Conservation (phyloP, 2,888 invertebrate species). For the Microplitis manilae region DNA sequence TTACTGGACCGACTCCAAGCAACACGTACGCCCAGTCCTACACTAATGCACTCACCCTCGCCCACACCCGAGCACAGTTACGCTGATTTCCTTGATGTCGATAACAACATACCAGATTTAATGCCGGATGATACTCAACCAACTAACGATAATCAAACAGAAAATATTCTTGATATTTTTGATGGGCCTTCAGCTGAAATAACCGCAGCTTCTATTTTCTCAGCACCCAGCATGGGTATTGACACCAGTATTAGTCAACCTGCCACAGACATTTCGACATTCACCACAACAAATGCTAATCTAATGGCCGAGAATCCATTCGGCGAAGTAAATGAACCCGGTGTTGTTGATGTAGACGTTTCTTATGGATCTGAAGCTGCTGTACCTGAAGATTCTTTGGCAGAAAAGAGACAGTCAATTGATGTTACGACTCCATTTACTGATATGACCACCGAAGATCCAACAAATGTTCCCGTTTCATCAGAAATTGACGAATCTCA, state of each 20-base stretch:
- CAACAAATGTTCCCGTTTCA: conserved; percentile 32
- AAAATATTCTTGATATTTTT: conserved; percentile 67
- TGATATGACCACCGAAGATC: neutral
- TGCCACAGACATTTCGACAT: conserved; percentile 51
- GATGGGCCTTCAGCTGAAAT: conserved; percentile 62
- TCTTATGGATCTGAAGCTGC: conserved; percentile 37
- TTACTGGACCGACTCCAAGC: conserved; percentile 87
- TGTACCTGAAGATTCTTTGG: conserved; percentile 44
- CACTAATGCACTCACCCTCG: conserved; percentile 89
- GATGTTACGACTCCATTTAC: conserved; percentile 10
- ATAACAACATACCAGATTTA: conserved; percentile 66
- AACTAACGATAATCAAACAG: conserved; percentile 40
- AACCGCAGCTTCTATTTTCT: conserved; percentile 53
- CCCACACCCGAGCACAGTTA: conserved; percentile 82
- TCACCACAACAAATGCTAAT: conserved; percentile 51
- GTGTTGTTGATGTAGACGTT: conserved; percentile 9
- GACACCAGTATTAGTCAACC: conserved; percentile 47
- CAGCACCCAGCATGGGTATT: conserved; percentile 48
- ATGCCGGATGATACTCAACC: conserved; percentile 65
- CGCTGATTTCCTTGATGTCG: conserved; percentile 78
- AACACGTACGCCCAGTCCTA: conserved; percentile 90
- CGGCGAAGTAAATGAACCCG: conserved; percentile 40
- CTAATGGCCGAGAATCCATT: conserved; percentile 62
- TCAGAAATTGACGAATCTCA: conserved; percentile 42
- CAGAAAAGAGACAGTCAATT: conserved; percentile 54